Evolutionary conservation across 2,888 invertebrate species (phyloP), one percentile per base, ranked within the genome.

Genomic region (Eilema depressum): DNA sequence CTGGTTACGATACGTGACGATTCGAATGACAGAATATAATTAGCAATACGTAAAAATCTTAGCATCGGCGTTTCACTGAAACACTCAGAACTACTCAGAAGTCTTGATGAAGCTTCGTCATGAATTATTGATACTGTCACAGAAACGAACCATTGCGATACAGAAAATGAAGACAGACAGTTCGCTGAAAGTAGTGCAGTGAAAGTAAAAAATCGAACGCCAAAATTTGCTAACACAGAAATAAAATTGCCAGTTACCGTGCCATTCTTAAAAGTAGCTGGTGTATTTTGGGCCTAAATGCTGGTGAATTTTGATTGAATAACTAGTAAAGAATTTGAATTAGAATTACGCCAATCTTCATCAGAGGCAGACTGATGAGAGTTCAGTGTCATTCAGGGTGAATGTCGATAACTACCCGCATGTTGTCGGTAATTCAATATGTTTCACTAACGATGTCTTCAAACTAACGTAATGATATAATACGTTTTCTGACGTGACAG

Each of bases 321-420:
- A n/a, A n/a, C n/a, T 59, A 33, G 33, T 33, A 8, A 33, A 33
- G 4, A 33, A 33, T 33, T 33, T 33, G 33, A 7, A 33, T 33
- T 37, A 12, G 25, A 59, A 59, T 26, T 28, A 25, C 59, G 28
- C 26, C 17, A 59, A 59, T 59, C n/a, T 59, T 8, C 26, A 3
- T 59, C 8, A 7, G 59, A 17, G 28, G 59, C 7, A 59, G 59
- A 59, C 59, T 59, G 61, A 61, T 61, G 61, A 53, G 57, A 67
- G 33, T 68, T 26, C 28, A 59, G 10, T 60, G 66, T 61, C 23
- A 57, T 56, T 14, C 14, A 23, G 47, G 28, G 26, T 10, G 53
- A 28, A 61, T 61, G 28, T 61, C 30, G n/a, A 30, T 33, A 61
- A 33, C 61, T 61, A 61, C 61, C 61, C 61, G 30, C 28, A 61